Conservation (phyloP, 2,888 invertebrate species). For the Drosophila anomalata region DNA sequence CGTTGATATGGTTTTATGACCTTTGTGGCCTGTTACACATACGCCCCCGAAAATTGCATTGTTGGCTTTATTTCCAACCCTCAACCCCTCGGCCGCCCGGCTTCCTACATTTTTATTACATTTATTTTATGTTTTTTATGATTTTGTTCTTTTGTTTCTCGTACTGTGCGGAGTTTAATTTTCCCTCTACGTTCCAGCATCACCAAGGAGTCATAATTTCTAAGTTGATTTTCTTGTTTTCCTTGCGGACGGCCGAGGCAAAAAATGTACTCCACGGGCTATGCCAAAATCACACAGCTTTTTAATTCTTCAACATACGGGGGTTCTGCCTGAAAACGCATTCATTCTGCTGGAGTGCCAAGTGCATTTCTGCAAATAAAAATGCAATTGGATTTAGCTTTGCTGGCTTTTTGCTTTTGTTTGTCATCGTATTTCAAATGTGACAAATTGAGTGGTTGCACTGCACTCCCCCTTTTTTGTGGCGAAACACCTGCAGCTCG, state of each 20-base stretch:
- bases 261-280: slow-evolving; percentile 11
- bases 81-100: slow-evolving; percentile 10
- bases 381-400: slow-evolving; percentile 80
- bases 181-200: slow-evolving; percentile 42
- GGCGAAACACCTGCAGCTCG: slow-evolving; percentile 39
- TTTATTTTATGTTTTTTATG: slow-evolving; percentile 79
- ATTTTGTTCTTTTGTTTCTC: slow-evolving; percentile 64
- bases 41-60: slow-evolving; percentile 77
- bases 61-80: slow-evolving; percentile 65
- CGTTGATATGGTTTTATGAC: slow-evolving; percentile 83
- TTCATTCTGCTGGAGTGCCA: slow-evolving; percentile 59
- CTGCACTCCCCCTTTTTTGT: slow-evolving; percentile 22
- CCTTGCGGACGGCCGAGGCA: slow-evolving; percentile 5
- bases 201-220: slow-evolving; percentile 79
- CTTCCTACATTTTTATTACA: slow-evolving; percentile 62
- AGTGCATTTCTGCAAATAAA: slow-evolving; percentile 76
- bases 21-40: slow-evolving; percentile 81
- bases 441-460: slow-evolving; percentile 74
- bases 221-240: slow-evolving; percentile 82
- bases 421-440: slow-evolving; percentile 78
- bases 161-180: slow-evolving; percentile 42
- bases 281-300: slow-evolving; percentile 13
- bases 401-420: slow-evolving; percentile 53
- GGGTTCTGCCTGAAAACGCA: slow-evolving; percentile 24
- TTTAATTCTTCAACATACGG: neutral